Base-by-base conservation (phyloP, 2,113 vertebrate species). In the Sorex araneus region DNA sequence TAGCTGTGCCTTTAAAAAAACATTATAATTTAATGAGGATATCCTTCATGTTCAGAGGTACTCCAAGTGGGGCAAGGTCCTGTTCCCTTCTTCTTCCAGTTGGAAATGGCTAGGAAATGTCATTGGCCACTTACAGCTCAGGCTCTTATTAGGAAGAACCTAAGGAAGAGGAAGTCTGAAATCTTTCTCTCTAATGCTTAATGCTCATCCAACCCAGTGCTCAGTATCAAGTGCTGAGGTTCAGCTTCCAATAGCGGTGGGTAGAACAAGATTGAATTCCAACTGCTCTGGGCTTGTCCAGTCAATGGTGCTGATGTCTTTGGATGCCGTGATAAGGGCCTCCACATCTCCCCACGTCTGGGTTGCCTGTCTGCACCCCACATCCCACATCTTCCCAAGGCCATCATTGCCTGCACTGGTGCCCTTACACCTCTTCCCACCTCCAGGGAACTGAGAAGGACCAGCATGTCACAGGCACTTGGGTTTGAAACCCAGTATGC, bases 1-100 rank as follows among this genome's bases (percentile, higher is more conserved):
- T 73, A 54, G 13, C 82, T 34, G 19, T 36, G 47, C 16, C 21
- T n/a, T 73, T 70, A 32, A 83, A 66, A 27, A 90, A 43, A 12
- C 5, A 50, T 50, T 50, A 50, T 50, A 50, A 50, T 50, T 50
- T 50, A 30, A 81, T 21, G 23, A 15, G 19, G 28, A 28, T 21
- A n/a, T 73, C 47, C 88, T 67, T 82, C 74, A 63, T 30, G 78
- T 63, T 77, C 28, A 75, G 78, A 84, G 64, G 67, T n/a, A 75
- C 21, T 40, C 81, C 43, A 54, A 8, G n/a, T 12, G 36, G 40
- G 23, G 75, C 50, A 77, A 57, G 60, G 63, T 54, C 45, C 64
- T 28, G 11, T 57, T 3, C 32, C 7, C 0, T 21, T 11, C 73
- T 70, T 84, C 36, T 71, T 50, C 60, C 47, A 50, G n/a, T 18